phyloP scores from a whole-genome alignment of 2,113 vertebrate genomes.

The Malurus alboscapulatus region DNA sequence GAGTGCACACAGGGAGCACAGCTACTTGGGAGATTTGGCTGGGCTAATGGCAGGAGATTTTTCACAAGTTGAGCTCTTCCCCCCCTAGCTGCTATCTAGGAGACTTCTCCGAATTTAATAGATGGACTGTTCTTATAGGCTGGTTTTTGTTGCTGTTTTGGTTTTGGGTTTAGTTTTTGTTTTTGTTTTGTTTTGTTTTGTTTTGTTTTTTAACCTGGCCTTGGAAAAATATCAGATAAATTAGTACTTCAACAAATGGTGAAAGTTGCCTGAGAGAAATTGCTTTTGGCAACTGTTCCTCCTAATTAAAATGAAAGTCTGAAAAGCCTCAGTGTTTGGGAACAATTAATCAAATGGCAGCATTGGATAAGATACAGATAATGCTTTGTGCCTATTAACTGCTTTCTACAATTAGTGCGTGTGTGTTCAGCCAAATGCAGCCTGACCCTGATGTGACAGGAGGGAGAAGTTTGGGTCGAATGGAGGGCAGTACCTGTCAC shows the following conservation, averaged over 20 bases:
- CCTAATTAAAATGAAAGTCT: conserved; percentile 26
- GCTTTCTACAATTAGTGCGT: not conserved
- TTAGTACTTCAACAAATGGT: not conserved
- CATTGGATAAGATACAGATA: conserved; percentile 42
- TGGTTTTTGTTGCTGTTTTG: not conserved
- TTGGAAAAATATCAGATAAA: conserved; percentile 27
- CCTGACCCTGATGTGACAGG: not conserved
- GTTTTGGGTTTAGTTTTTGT: not conserved
- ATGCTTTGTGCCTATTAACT: conserved; percentile 24
- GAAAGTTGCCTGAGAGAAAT: conserved; percentile 15
- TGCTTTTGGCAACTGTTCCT: conserved; percentile 28
- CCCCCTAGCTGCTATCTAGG: not conserved
- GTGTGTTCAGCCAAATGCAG: not conserved
- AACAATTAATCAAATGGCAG: conserved; percentile 34
- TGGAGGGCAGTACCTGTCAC: not conserved
- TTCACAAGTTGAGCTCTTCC: not conserved
- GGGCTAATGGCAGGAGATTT: not conserved
- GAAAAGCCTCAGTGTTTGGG: conserved; percentile 26
- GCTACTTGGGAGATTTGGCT: not conserved
- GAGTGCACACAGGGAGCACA: not conserved
- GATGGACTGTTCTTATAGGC: not conserved
- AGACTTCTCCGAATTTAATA: not conserved
- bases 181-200: not conserved
- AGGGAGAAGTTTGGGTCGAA: not conserved
- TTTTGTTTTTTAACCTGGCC: not conserved